Conservation (phyloP, 2,888 invertebrate genomes). For the Eubasilissa splendida region DNA sequence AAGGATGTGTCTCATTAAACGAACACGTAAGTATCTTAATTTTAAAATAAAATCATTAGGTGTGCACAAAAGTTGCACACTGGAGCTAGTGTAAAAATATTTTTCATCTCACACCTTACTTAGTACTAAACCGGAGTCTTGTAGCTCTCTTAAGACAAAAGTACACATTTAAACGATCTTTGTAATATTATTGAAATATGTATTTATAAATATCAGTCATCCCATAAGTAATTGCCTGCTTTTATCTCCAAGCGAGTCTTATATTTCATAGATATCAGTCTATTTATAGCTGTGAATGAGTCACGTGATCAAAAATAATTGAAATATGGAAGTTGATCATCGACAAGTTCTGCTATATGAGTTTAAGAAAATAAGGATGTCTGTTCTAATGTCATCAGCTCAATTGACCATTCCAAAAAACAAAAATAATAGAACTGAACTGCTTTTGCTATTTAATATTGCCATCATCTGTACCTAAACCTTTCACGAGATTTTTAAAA, state of each 20-base stretch:
- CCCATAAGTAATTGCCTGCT: no score
- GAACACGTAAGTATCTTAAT: conserved; percentile 41
- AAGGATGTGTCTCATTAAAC: conserved; percentile 41
- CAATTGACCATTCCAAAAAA: no score
- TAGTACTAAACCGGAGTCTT: conserved; percentile 56
- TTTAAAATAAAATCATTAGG: conserved; percentile 38
- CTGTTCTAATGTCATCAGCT: no score
- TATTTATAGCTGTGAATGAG: no score
- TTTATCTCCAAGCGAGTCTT: no score
- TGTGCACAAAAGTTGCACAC: conserved; percentile 39
- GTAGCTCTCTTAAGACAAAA: conserved; percentile 56
- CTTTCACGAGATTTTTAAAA: no score
- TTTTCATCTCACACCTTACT: conserved; percentile 44
- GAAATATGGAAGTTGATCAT: no score
- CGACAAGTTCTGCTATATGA: no score
- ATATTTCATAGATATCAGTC: no score
- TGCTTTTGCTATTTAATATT: conserved; percentile 22
- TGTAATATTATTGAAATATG: conserved; percentile 35
- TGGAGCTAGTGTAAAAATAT: conserved; percentile 35
- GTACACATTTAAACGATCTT: conserved; percentile 33
- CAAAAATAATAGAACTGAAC: conserved; percentile 28
- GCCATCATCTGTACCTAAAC: no score
- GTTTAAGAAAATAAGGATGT: no score
- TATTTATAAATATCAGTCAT: not conserved
- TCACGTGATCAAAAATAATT: no score